Evolutionary conservation across 2,888 invertebrate genomes (phyloP).

Genomic region (Acanthacorydalis orientalis): DNA sequence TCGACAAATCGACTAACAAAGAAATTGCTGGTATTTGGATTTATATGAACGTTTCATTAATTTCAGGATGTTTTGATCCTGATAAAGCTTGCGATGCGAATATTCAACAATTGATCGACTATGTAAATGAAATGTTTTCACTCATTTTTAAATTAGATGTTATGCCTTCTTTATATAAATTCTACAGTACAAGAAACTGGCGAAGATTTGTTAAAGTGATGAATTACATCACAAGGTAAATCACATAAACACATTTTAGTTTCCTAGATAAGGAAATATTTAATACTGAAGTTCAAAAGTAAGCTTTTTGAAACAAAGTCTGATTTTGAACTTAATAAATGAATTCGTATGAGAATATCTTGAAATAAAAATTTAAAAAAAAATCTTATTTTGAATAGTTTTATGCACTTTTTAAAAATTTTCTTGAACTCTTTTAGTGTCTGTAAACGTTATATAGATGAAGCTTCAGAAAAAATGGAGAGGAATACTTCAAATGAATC

Average conservation of each 20-base stretch:
- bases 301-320: too few relatives aligned
- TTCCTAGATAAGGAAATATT: too few relatives aligned
- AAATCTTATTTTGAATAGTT: too few relatives aligned
- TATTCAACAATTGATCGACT: constrained; percentile 26
- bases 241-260: too few relatives aligned
- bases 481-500: constrained; percentile 23
- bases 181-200: constrained; percentile 19
- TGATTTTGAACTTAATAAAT: too few relatives aligned
- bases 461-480: constrained; percentile 15
- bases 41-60: too few relatives aligned
- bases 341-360: too few relatives aligned
- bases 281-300: too few relatives aligned
- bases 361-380: too few relatives aligned
- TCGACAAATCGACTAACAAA: too few relatives aligned
- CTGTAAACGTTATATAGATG: constrained; percentile 16
- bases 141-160: constrained; percentile 20
- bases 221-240: constrained; percentile 26
- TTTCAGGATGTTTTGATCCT: constrained; percentile 24
- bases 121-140: constrained; percentile 16
- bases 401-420: not conserved
- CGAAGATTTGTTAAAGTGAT: constrained; percentile 20
- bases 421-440: not conserved
- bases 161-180: constrained; percentile 20
- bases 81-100: constrained; percentile 19
- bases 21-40: too few relatives aligned